These are phyloP conservation scores for Sinohyriopsis cumingii DNA, from an alignment of 2,888 invertebrate genomes.

Conservation along the genomic window DNA sequence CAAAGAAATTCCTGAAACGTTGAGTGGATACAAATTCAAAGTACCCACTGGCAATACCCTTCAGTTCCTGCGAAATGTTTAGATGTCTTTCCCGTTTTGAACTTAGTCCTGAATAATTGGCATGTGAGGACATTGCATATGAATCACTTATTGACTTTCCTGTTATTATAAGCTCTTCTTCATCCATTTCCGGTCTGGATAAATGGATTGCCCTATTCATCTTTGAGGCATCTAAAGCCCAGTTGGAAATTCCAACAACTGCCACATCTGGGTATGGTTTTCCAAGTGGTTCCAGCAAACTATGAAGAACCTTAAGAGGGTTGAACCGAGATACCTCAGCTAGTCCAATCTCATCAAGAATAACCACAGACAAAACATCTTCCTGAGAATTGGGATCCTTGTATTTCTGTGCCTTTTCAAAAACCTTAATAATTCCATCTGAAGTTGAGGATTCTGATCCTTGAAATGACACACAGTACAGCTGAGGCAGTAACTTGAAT, in stretches of 20 bases:
- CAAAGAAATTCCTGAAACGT: conserved; percentile 41
- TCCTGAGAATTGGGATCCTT: conserved; percentile 31
- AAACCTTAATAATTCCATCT: conserved; percentile 54
- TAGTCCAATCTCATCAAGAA: conserved; percentile 59
- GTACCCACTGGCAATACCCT: conserved; percentile 22
- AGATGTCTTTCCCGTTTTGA: not conserved
- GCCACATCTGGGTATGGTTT: conserved; percentile 43
- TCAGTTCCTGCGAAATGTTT: conserved; percentile 12
- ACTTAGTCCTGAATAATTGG: not conserved
- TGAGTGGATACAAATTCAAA: conserved; percentile 16
- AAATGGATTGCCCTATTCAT: conserved; percentile 61
- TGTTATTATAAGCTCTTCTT: conserved; percentile 46
- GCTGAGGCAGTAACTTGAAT: conserved; percentile 41
- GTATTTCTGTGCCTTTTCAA: conserved; percentile 51
- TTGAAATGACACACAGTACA: conserved; percentile 54
- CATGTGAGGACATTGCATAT: conserved; percentile 1
- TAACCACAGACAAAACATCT: conserved; percentile 50
- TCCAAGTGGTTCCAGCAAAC: conserved; percentile 49
- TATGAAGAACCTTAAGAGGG: conserved; percentile 58
- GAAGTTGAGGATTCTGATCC: conserved; percentile 58
- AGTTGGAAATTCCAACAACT: conserved; percentile 59
- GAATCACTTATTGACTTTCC: conserved; percentile 43
- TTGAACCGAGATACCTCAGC: conserved; percentile 57
- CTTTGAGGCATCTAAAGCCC: conserved; percentile 61
- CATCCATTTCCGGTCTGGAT: conserved; percentile 52